These are phyloP conservation scores for Rhinophrynus dorsalis DNA, from an alignment of 2,797 vertebrate genomes.

Conservation along the genomic window DNA sequence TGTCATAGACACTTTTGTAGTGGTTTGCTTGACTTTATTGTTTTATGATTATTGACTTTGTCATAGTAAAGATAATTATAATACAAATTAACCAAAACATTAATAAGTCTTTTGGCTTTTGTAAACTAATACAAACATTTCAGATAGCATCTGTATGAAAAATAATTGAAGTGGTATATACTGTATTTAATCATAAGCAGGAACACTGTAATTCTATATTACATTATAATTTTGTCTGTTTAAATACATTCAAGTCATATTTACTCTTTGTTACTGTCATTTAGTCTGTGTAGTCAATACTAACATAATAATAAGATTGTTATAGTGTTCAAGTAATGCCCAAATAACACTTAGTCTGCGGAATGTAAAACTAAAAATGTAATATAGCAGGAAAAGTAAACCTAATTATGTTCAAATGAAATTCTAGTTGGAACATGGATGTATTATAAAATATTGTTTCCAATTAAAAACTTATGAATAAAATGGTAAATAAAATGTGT, in stretches of 20 bases:
- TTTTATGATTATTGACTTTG: too few species aligned
- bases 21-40: too few species aligned
- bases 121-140: too few species aligned
- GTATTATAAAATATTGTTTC: neutral
- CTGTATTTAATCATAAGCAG: conserved; percentile 10
- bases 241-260: neutral
- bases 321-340: neutral
- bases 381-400: neutral
- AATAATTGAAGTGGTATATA: neutral
- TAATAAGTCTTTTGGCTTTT: too few species aligned
- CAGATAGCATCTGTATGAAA: too few species aligned
- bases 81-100: too few species aligned
- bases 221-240: conserved; percentile 11
- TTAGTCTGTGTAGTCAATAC: conserved; percentile 19
- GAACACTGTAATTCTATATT: conserved; percentile 12
- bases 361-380: neutral
- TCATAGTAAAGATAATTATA: too few species aligned
- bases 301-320: conserved; percentile 16
- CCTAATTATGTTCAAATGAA: neutral
- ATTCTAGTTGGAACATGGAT: neutral
- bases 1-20: too few species aligned
- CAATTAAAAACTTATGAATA: neutral
- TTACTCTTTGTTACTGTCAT: conserved; percentile 30
- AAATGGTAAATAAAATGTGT: neutral
- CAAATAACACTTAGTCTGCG: neutral